These are phyloP conservation scores for Heterochromis multidens DNA, from an alignment of 2,113 vertebrate species.

Conservation along the genomic window DNA sequence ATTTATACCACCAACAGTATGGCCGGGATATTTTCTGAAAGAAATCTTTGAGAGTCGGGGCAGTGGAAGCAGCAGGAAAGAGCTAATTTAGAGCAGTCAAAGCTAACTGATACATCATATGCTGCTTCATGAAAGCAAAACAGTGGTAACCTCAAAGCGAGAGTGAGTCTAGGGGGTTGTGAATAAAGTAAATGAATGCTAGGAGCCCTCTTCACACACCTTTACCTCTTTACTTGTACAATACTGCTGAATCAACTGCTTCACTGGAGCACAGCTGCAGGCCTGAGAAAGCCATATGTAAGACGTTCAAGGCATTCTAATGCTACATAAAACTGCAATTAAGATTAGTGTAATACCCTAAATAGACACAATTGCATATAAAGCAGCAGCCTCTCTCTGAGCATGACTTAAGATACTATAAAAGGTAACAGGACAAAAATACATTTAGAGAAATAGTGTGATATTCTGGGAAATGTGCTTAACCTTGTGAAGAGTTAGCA, in stretches of 20 bases:
- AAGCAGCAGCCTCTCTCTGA: neutral
- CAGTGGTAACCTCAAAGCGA: neutral
- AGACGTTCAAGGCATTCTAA: slow-evolving; percentile 2
- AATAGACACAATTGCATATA: neutral
- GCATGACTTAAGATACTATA: neutral
- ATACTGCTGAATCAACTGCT: slow-evolving; percentile 34
- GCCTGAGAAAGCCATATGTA: neutral
- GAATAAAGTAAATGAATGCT: neutral
- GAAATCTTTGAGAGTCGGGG: neutral
- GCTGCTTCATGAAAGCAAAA: neutral
- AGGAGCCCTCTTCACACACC: neutral
- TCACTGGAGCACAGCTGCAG: slow-evolving; percentile 15
- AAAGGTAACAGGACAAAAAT: neutral
- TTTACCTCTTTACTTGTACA: neutral
- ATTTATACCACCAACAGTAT: neutral
- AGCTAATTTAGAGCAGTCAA: neutral
- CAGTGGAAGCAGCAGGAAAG: neutral
- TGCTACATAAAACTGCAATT: slow-evolving; percentile 18
- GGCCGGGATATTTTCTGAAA: neutral
- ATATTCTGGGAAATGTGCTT: neutral
- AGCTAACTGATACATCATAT: neutral
- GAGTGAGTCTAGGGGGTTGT: neutral
- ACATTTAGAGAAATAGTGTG: neutral
- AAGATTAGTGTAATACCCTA: slow-evolving; percentile 37
- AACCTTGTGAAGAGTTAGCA: neutral